Conservation (phyloP, 2,888 invertebrate species). For the Diaperis boleti region DNA sequence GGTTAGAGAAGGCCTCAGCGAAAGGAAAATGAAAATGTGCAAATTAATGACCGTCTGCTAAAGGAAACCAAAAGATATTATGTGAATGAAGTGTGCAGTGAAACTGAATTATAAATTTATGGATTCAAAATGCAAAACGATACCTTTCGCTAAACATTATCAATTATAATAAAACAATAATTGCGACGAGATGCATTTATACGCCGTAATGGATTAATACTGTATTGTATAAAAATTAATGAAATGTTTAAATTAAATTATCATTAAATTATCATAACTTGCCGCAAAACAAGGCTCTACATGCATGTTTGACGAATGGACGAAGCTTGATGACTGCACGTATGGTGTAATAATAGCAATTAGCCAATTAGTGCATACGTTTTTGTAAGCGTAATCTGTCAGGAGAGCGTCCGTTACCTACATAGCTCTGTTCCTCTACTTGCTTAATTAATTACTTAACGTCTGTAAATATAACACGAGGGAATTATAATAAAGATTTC, state of each 20-base stretch:
- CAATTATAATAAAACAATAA: conserved; percentile 2
- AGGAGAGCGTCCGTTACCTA: conserved; percentile 27
- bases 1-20: neutral
- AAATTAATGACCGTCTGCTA: neutral
- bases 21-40: conserved; percentile 2
- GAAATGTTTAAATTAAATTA: conserved; percentile 33
- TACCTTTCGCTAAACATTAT: neutral
- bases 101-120: neutral
- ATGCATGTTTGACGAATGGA: neutral
- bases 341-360: conserved; percentile 28
- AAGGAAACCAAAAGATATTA: neutral
- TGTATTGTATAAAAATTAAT: conserved; percentile 14
- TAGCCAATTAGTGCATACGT: conserved; percentile 32
- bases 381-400: conserved; percentile 32
- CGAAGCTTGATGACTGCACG: conserved; percentile 12
- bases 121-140: neutral
- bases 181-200: neutral
- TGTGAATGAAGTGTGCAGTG: neutral
- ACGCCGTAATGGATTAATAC: neutral
- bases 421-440: conserved; percentile 22
- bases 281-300: neutral
- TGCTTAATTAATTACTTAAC: conserved; percentile 36
- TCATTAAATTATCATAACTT: conserved; percentile 30
- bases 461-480: conserved; percentile 33
- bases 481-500: too few species aligned